Conservation (phyloP, 2,888 invertebrate genomes). For the Drymonia ruficornis region DNA sequence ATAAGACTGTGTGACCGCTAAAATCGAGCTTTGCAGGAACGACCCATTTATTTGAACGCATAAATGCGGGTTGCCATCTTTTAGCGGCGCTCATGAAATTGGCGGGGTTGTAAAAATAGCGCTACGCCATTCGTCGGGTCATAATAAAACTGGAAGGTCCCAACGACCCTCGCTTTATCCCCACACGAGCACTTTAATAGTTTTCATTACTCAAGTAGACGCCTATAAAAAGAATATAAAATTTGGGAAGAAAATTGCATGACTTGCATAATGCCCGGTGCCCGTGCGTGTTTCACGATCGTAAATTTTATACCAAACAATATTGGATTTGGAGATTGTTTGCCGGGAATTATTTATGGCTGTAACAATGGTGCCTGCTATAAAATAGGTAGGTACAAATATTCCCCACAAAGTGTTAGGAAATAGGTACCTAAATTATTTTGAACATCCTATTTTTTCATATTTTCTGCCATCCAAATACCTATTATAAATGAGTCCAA, state of each 20-base stretch:
- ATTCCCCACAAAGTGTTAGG: not conserved
- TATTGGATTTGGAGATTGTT: conserved; percentile 68
- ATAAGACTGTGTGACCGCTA: too few relatives aligned
- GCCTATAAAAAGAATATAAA: conserved; percentile 76
- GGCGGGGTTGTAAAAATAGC: conserved; percentile 72
- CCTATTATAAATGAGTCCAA: too few relatives aligned
- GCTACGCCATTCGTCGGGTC: conserved; percentile 65
- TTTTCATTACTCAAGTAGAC: conserved; percentile 84
- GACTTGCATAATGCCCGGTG: conserved; percentile 72
- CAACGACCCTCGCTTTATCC: conserved; percentile 75
- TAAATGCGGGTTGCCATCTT: conserved; percentile 68
- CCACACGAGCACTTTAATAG: conserved; percentile 78
- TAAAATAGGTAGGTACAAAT: conserved; percentile 22
- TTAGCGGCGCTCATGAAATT: conserved; percentile 70
- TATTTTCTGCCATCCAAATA: too few relatives aligned
- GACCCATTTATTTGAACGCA: conserved; percentile 42
- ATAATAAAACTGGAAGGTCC: conserved; percentile 76
- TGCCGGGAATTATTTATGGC: conserved; percentile 59
- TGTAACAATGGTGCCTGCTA: conserved; percentile 36
- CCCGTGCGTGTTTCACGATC: conserved; percentile 51
- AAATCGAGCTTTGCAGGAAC: too few relatives aligned
- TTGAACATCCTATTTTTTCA: too few relatives aligned
- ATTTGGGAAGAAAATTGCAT: conserved; percentile 79
- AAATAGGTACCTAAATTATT: not conserved
- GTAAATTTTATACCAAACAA: conserved; percentile 65